Base-by-base conservation (phyloP, 1,140 invertebrate species). In the Leptoteleia sp. region DNA sequence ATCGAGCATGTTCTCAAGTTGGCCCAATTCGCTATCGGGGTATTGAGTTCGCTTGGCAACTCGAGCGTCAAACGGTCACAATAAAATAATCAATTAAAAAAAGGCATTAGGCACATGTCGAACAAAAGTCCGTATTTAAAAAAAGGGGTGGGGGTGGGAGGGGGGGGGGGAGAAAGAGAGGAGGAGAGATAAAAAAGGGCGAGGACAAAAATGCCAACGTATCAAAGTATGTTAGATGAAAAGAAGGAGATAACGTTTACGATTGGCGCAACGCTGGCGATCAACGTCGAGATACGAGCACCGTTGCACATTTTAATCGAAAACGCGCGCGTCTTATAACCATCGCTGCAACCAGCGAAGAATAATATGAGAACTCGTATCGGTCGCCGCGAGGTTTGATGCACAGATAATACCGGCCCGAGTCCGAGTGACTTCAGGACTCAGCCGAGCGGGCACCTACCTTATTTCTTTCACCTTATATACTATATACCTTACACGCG, bases 351-450 rank as follows among this genome's bases (percentile, higher is more conserved):
- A 38, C 38, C 31, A 73, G 71, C 54, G 62, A 71, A 76, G 80
- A 81, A 81, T 83, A 81, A 81, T 83, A 80, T 79, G 83, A 83
- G 82, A 83, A 84, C 82, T 81, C 79, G 82, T 83, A 84, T 83
- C 81, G 82, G 83, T 84, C 82, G 82, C 83, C 83, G 81, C 79
- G 76, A 84, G 83, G 77, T 84, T 84, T 82, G 82, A 83, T 84
- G 82, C 76, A 75, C 81, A 83, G 82, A 84, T 84, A 83, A 84
- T 83, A 79, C 79, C 61, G 29, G 52, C 15, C 50, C 65, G 73
- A 42, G 67, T 37, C 61, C 75, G 65, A 75, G 73, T 77, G 68
- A 80, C 73, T 77, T 62, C 31, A 52, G 50, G 40, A 73, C 68
- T 59, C 47, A 54, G 29, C 31, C 27, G 54, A 61, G 40, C 40